These are phyloP conservation scores for Carapus acus DNA, from an alignment of 2,797 vertebrate genomes.

Conservation along the genomic window DNA sequence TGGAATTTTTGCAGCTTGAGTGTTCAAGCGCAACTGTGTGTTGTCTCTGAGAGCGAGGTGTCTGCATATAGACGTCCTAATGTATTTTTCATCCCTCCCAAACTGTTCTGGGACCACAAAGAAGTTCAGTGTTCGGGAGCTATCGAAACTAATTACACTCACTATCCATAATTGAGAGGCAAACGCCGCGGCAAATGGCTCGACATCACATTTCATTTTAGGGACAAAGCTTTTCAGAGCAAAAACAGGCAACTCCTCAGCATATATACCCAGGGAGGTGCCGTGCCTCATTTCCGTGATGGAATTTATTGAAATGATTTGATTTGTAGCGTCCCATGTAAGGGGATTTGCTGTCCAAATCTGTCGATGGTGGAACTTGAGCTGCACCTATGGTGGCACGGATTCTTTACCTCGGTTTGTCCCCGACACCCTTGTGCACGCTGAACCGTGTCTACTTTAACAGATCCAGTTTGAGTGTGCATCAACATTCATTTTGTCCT, in stretches of 20 bases:
- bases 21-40: constrained; percentile 44
- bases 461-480: no score
- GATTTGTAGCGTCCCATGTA: constrained; percentile 49
- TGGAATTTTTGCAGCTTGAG: constrained; percentile 47
- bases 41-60: constrained; percentile 46
- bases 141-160: constrained; percentile 68
- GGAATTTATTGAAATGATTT: constrained; percentile 64
- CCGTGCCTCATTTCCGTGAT: constrained; percentile 52
- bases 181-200: constrained; percentile 64
- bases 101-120: constrained; percentile 67
- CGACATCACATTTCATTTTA: constrained; percentile 65
- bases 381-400: constrained; percentile 36
- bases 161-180: constrained; percentile 71
- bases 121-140: constrained; percentile 70
- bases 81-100: constrained; percentile 65
- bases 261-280: constrained; percentile 48
- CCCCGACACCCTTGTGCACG: constrained; percentile 35
- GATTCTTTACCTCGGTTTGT: constrained; percentile 52
- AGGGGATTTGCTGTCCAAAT: constrained; percentile 68
- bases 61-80: constrained; percentile 50
- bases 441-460: constrained; percentile 28
- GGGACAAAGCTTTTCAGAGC: constrained; percentile 68
- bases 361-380: constrained; percentile 58
- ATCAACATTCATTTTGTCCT: no score
- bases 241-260: constrained; percentile 54